These are phyloP conservation scores for Nesogale talazaci DNA, from an alignment of 2,113 vertebrate species.

Conservation along the genomic window DNA sequence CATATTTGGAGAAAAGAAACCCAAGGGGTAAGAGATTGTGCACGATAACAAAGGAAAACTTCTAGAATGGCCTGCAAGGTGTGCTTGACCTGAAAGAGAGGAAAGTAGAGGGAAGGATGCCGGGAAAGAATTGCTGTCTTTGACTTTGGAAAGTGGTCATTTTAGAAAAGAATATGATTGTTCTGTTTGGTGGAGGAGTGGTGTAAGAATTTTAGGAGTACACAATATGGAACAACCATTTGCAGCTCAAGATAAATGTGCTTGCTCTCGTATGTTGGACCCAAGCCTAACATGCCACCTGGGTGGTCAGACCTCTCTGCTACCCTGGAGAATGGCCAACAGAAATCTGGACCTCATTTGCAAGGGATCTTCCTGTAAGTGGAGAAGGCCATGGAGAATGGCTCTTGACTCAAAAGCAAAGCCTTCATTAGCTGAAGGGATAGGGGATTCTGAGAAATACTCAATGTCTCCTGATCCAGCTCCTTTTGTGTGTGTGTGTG, in stretches of 20 bases:
- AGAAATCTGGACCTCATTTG: background rate
- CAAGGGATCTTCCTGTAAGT: background rate
- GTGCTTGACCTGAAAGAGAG: slow-evolving; percentile 8
- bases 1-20: background rate
- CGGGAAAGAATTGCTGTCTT: background rate
- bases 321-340: background rate
- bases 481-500: too few relatives aligned
- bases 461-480: background rate
- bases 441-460: background rate
- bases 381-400: background rate
- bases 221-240: background rate
- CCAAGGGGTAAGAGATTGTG: background rate
- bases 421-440: background rate
- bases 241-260: background rate
- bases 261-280: background rate
- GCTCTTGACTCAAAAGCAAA: background rate
- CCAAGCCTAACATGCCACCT: background rate
- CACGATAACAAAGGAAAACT: background rate
- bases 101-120: background rate
- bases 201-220: background rate
- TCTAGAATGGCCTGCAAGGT: background rate
- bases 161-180: background rate
- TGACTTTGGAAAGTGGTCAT: background rate
- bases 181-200: background rate
- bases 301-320: background rate